These are phyloP conservation scores for Salmo trutta DNA, from an alignment of 2,797 vertebrate genomes.

Conservation along the genomic window DNA sequence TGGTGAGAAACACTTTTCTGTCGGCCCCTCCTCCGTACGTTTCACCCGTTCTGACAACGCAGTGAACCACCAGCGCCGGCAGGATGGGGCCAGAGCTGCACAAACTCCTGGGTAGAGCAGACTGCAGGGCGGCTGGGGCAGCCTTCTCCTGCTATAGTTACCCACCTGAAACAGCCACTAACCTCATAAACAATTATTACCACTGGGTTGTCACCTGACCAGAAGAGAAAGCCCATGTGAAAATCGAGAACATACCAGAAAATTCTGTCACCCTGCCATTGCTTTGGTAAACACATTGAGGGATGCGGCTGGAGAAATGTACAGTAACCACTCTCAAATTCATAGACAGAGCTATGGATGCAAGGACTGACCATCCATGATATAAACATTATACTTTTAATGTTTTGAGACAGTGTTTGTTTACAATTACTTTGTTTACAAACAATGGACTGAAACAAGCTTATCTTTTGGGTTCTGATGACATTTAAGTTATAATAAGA, in stretches of 20 bases:
- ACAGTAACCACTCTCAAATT: not conserved
- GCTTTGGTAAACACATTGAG: not conserved
- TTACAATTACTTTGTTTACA: too few species aligned
- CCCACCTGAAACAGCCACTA: slow-evolving; percentile 51
- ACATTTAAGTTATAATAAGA: not conserved
- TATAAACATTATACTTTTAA: not conserved
- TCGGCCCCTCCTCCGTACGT: slow-evolving; percentile 88
- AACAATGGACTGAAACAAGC: too few species aligned
- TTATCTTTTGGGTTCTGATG: too few species aligned
- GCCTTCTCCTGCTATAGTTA: slow-evolving; percentile 50
- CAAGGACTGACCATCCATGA: not conserved
- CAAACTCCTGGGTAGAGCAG: slow-evolving; percentile 28
- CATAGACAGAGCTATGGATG: not conserved
- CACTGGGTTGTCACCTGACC: slow-evolving; percentile 63
- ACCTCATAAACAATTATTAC: slow-evolving; percentile 80
- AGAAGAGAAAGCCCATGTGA: slow-evolving; percentile 57
- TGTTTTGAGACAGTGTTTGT: not conserved
- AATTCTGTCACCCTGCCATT: slow-evolving; percentile 31
- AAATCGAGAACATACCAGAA: slow-evolving; percentile 55
- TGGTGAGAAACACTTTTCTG: slow-evolving; percentile 90
- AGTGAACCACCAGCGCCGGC: slow-evolving; percentile 47
- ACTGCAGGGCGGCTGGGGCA: slow-evolving; percentile 36
- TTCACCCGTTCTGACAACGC: slow-evolving; percentile 88
- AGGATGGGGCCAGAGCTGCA: slow-evolving; percentile 35
- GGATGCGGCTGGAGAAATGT: not conserved